Percentiles rank a stretch among this genome's conserved stretches.
phyloP scores from a whole-genome alignment of 2,888 invertebrate genomes.

The Macrophya alboannulata region DNA sequence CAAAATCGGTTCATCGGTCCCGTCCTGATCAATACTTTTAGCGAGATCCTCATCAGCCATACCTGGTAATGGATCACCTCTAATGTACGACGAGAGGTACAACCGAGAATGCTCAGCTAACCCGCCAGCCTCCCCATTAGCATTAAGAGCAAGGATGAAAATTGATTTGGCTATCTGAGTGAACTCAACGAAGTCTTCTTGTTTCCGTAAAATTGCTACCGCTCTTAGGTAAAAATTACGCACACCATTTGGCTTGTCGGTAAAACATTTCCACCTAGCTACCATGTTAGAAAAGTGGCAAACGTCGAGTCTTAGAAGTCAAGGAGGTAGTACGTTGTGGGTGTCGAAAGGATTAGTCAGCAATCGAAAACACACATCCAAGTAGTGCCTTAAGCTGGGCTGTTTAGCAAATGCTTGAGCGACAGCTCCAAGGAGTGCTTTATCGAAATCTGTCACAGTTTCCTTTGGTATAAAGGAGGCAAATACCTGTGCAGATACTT shows the following conservation, averaged over 20 bases:
- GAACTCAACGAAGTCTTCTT: conserved; percentile 26
- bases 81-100: background rate
- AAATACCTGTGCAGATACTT: conserved; percentile 52
- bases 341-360: background rate
- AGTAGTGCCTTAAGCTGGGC: background rate
- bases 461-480: conserved; percentile 58
- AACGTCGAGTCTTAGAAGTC: conserved; percentile 25
- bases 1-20: background rate
- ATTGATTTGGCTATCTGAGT: conserved; percentile 14
- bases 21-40: background rate
- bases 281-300: conserved; percentile 30
- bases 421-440: conserved; percentile 60
- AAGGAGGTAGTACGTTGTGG: background rate
- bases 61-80: background rate
- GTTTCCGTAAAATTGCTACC: conserved; percentile 16
- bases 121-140: conserved; percentile 17
- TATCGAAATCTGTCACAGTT: conserved; percentile 61
- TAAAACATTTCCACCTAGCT: conserved; percentile 35
- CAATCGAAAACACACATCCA: conserved; percentile 7
- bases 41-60: conserved; percentile 15
- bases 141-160: conserved; percentile 5
- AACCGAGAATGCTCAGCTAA: background rate
- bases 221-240: conserved; percentile 9
- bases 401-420: conserved; percentile 53
- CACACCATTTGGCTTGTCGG: background rate